A percentile compares a stretch with the other conserved stretches of the same genome.
Conservation (phyloP, 2,113 vertebrate species). For the Butorides virescens region DNA sequence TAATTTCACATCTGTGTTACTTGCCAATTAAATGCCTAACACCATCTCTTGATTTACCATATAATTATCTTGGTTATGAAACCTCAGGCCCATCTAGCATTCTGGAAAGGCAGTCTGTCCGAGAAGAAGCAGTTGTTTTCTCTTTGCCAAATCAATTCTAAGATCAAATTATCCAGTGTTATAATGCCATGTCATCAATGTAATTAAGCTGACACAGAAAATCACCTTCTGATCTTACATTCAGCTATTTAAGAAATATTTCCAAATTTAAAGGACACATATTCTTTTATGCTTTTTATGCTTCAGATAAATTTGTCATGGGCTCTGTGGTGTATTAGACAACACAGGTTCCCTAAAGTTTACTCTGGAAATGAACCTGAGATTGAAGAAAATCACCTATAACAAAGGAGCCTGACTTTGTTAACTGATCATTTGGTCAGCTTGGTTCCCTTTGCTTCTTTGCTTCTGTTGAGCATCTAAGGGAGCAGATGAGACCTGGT, state of each 20-base stretch:
- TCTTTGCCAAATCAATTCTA: not conserved
- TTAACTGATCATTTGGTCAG: not conserved
- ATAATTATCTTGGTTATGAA: slow-evolving; percentile 1
- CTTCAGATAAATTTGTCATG: not conserved
- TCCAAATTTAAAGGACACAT: not conserved
- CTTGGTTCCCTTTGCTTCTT: not conserved
- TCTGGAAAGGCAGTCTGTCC: not conserved
- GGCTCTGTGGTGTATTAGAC: not conserved
- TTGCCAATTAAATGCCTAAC: not conserved
- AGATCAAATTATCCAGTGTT: not conserved
- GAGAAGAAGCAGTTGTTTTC: not conserved
- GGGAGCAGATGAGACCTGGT: not conserved
- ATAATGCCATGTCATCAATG: not conserved
- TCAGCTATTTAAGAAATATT: not conserved
- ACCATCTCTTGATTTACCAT: not conserved
- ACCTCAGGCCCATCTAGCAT: not conserved
- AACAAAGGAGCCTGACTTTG: not conserved
- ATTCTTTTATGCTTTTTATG: not conserved
- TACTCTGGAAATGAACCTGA: not conserved
- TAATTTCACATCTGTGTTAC: not conserved
- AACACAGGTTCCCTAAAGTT: not conserved
- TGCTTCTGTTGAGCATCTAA: not conserved
- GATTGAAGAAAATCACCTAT: not conserved
- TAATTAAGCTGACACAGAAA: not conserved
- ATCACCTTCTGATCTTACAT: not conserved